Percentiles rank a stretch among this genome's conserved stretches.
Evolutionary conservation across 2,113 vertebrate genomes (phyloP).

Genomic region (Pelmatolapia mariae): DNA sequence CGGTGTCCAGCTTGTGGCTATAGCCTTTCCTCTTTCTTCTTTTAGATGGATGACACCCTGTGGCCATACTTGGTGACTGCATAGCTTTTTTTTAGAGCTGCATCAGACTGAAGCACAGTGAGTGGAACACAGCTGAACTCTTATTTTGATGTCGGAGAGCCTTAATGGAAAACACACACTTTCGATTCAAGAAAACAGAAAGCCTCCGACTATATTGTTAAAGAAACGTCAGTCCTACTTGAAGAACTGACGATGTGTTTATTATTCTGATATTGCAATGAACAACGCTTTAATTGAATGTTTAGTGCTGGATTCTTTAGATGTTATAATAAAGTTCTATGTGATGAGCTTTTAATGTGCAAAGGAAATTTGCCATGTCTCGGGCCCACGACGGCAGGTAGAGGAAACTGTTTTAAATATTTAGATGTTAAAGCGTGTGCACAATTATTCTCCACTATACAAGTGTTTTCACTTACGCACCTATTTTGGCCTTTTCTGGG

Average conservation of each 20-base stretch:
- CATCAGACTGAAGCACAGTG: background rate
- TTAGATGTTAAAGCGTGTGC: background rate
- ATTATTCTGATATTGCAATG: background rate
- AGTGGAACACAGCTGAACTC: background rate
- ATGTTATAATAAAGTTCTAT: background rate
- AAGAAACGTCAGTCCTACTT: background rate
- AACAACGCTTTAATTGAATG: background rate
- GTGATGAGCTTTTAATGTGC: background rate
- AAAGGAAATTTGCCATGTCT: background rate
- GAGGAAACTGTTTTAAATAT: background rate
- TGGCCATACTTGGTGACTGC: slow-evolving; percentile 14
- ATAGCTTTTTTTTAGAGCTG: background rate
- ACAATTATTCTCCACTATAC: background rate
- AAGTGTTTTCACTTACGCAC: background rate
- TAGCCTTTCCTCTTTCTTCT: background rate
- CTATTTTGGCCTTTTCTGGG: background rate
- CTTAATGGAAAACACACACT: background rate
- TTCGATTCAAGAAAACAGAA: background rate
- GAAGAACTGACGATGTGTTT: background rate
- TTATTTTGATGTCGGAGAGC: background rate
- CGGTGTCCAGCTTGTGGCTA: background rate
- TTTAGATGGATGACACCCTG: slow-evolving; percentile 36
- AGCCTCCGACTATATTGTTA: background rate
- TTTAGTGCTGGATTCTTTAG: background rate
- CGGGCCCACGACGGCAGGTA: background rate